phyloP scores from a whole-genome alignment of 2,113 vertebrate genomes.

The Passer domesticus region DNA sequence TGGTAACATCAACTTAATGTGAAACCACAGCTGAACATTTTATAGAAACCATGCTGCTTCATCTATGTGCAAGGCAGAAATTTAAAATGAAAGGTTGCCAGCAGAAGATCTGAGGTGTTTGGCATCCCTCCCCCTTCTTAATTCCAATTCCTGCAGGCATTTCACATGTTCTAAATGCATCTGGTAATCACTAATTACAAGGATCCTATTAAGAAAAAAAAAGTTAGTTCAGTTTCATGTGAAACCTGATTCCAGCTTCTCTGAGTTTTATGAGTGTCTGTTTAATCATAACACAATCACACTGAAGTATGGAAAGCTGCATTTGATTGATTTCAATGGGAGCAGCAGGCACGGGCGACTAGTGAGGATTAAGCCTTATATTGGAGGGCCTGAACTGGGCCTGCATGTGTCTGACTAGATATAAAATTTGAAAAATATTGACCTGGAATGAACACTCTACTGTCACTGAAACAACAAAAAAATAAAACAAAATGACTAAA shows the following conservation, averaged over 20 bases:
- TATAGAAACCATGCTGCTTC: background rate
- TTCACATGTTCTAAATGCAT: conserved; percentile 55
- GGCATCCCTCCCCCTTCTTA: background rate
- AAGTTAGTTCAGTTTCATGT: background rate
- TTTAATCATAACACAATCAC: conserved; percentile 42
- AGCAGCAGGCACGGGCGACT: background rate
- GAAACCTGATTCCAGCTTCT: conserved; percentile 45
- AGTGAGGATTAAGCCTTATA: background rate
- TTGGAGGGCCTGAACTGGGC: background rate
- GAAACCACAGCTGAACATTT: conserved; percentile 25
- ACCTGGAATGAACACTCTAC: background rate
- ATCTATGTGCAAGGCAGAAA: background rate
- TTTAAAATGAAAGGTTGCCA: conserved; percentile 6
- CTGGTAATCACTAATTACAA: conserved; percentile 63
- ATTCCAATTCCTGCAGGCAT: conserved; percentile 32
- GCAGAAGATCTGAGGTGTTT: conserved; percentile 25
- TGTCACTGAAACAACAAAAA: background rate
- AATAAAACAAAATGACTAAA: background rate
- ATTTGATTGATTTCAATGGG: background rate
- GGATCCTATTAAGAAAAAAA: conserved; percentile 26
- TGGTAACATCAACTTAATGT: conserved; percentile 1
- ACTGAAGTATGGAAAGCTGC: conserved; percentile 1
- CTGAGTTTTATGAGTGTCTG: conserved; percentile 57
- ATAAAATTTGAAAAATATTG: background rate
- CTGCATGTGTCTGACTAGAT: background rate